Conservation (phyloP, 2,888 invertebrate genomes). For the Heteromurus nitidus region DNA sequence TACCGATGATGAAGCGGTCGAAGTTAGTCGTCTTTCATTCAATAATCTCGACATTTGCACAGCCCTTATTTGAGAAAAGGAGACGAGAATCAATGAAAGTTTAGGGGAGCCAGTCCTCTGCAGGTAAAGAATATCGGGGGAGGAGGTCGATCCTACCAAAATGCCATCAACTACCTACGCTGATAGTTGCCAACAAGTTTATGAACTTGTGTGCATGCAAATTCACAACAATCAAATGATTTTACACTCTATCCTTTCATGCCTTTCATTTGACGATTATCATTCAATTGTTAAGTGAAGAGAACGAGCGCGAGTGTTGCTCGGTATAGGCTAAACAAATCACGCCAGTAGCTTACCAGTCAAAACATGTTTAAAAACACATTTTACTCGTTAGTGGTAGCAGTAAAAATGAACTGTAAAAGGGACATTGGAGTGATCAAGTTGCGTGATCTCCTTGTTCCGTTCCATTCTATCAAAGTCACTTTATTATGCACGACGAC, state of each 20-base stretch:
- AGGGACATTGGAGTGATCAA: not conserved
- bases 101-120: not conserved
- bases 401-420: constrained; percentile 17
- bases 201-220: not conserved
- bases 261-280: not conserved
- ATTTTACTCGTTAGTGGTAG: constrained; percentile 28
- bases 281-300: not conserved
- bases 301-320: too few species aligned
- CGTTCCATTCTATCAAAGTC: constrained; percentile 1
- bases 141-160: constrained; percentile 4
- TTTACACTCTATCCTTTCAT: not conserved
- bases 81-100: too few species aligned
- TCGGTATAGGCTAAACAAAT: constrained; percentile 2
- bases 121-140: constrained; percentile 18
- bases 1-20: too few species aligned
- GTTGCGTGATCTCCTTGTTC: not conserved
- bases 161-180: not conserved
- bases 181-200: not conserved
- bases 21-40: too few species aligned
- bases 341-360: constrained; percentile 28
- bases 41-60: too few species aligned
- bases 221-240: not conserved
- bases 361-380: constrained; percentile 47
- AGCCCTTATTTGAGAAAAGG: too few species aligned
- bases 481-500: not conserved